phyloP scores from a whole-genome alignment of 2,797 vertebrate species.

The Hoplostethus mediterraneus region DNA sequence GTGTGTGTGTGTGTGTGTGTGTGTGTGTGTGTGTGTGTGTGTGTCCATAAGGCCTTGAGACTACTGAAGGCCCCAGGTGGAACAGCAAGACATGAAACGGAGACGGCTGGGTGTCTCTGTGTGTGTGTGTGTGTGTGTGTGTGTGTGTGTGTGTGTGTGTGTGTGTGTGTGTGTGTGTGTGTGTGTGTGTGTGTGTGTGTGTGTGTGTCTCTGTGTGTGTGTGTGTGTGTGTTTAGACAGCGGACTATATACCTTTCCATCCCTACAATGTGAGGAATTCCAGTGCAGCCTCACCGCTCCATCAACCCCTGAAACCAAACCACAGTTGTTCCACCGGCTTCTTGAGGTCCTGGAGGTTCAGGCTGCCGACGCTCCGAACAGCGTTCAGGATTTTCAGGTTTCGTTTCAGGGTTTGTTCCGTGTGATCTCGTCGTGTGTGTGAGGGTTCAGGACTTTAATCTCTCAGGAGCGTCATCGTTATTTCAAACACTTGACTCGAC shows the following conservation, averaged over 20 bases:
- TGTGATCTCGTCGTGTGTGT: no score
- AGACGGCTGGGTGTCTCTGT: slow-evolving; percentile 8
- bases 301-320: slow-evolving; percentile 28
- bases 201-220: not conserved
- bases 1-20: slow-evolving; percentile 26
- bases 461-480: no score
- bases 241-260: slow-evolving; percentile 69
- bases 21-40: slow-evolving; percentile 36
- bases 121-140: slow-evolving; percentile 25
- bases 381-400: no score
- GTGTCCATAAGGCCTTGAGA: slow-evolving; percentile 67
- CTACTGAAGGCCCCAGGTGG: slow-evolving; percentile 76
- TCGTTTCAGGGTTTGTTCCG: no score
- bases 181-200: not conserved
- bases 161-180: slow-evolving; percentile 29
- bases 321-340: slow-evolving; percentile 73
- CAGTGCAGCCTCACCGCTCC: slow-evolving; percentile 55
- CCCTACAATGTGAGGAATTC: slow-evolving; percentile 79
- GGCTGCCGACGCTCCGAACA: no score
- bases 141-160: slow-evolving; percentile 1
- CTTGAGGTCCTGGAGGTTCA: not conserved
- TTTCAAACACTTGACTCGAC: no score
- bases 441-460: no score
- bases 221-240: slow-evolving; percentile 77
- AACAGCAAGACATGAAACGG: slow-evolving; percentile 54